Evolutionary conservation across 2,113 vertebrate genomes (phyloP).

Genomic region (Megaceryle torquata): DNA sequence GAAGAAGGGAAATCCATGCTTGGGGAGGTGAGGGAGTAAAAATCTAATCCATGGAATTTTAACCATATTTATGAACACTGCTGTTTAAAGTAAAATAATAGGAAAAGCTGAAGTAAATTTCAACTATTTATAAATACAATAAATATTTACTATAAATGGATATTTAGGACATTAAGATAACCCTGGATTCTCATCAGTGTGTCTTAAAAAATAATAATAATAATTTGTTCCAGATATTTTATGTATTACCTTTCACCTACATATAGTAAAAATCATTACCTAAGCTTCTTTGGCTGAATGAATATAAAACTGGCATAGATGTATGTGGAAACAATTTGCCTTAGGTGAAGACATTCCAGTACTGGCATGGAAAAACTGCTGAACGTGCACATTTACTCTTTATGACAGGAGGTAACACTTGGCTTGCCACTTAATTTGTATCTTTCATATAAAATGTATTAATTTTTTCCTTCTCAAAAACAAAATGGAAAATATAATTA

Average conservation of each 20-base stretch:
- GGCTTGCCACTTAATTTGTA: neutral
- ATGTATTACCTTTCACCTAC: neutral
- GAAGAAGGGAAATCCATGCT: constrained; percentile 13
- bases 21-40: neutral
- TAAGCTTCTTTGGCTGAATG: neutral
- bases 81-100: neutral
- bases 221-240: neutral
- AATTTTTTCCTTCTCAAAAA: neutral
- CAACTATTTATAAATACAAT: neutral
- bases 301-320: neutral
- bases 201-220: neutral
- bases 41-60: neutral
- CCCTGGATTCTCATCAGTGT: neutral
- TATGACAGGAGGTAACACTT: neutral
- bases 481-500: neutral
- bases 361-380: neutral
- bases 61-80: neutral
- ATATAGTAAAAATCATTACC: neutral
- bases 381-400: neutral
- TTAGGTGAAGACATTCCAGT: neutral
- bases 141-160: neutral
- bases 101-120: neutral
- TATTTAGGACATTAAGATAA: neutral
- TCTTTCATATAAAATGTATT: neutral
- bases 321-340: neutral